Conservation (phyloP, 2,797 vertebrate genomes). For the Hylomyscus alleni region DNA sequence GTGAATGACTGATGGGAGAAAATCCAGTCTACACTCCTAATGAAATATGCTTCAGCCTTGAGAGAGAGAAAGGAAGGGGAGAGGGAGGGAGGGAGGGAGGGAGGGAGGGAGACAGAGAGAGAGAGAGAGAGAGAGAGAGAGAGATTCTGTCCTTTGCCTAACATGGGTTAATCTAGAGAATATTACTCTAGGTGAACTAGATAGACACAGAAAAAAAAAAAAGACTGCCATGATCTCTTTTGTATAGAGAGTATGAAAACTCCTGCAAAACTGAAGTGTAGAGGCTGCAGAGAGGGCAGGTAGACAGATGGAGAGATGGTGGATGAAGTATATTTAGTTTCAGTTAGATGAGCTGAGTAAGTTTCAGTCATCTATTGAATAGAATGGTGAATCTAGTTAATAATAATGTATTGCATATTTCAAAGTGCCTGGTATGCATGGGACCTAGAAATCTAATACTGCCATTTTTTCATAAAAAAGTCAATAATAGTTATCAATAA, state of each 20-base stretch:
- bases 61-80: too few relatives aligned
- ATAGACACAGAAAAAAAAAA: background rate
- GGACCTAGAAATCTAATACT: background rate
- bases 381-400: background rate
- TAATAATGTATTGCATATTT: background rate
- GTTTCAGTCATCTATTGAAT: background rate
- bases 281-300: too few relatives aligned
- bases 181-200: background rate
- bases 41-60: background rate
- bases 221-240: background rate
- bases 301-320: background rate
- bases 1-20: background rate
- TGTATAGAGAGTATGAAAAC: background rate
- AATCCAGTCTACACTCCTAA: background rate
- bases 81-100: rapidly evolving
- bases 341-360: background rate
- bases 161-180: background rate
- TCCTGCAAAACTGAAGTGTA: background rate
- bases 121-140: background rate
- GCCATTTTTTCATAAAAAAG: background rate
- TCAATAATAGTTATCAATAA: background rate
- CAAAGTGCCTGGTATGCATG: background rate
- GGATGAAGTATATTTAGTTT: background rate
- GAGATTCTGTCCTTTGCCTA: background rate
- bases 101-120: too few relatives aligned